These are phyloP conservation scores for Atopsyche davidsoni DNA, from an alignment of 1,140 invertebrate genomes.

Conservation along the genomic window DNA sequence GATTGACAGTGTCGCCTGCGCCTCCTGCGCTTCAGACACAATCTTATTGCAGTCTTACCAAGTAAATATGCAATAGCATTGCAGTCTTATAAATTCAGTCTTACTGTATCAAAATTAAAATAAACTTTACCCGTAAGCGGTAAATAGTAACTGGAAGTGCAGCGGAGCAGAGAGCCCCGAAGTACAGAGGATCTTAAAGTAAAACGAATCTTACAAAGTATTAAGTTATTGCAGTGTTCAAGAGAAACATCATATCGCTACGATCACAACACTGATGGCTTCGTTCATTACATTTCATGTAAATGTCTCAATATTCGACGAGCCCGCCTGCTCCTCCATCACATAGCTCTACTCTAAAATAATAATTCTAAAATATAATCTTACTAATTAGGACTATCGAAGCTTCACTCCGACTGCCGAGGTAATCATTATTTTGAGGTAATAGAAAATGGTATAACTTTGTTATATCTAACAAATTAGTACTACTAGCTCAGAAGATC, in stretches of 20 bases:
- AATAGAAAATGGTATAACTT: slow-evolving; percentile 23
- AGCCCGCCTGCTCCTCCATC: too few relatives aligned
- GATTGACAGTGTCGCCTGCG: neutral
- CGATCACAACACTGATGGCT: slow-evolving; percentile 31
- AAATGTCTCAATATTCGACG: too few relatives aligned
- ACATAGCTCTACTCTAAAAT: slow-evolving; percentile 17
- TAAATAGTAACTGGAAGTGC: slow-evolving; percentile 22
- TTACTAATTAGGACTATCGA: slow-evolving; percentile 18
- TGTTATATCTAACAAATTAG: slow-evolving; percentile 16
- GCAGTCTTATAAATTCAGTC: slow-evolving; percentile 30
- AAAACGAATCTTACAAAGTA: slow-evolving; percentile 28
- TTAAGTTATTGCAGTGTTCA: slow-evolving; percentile 29
- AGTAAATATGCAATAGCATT: slow-evolving; percentile 27
- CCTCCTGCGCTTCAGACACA: neutral
- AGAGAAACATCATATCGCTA: slow-evolving; percentile 28
- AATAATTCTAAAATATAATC: slow-evolving; percentile 17
- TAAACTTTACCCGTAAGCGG: slow-evolving; percentile 10
- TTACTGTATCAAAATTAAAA: slow-evolving; percentile 29
- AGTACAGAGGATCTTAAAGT: slow-evolving; percentile 24
- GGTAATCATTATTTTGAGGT: slow-evolving; percentile 19
- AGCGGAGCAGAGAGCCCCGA: neutral
- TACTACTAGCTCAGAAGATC: slow-evolving; percentile 36
- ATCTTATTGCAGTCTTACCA: slow-evolving; percentile 21
- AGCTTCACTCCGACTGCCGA: slow-evolving; percentile 19
- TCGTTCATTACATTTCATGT: slow-evolving; percentile 30